A percentile compares a stretch with the other conserved stretches of the same genome.
Conservation (phyloP, 2,888 invertebrate genomes). For the Furcula furcula region DNA sequence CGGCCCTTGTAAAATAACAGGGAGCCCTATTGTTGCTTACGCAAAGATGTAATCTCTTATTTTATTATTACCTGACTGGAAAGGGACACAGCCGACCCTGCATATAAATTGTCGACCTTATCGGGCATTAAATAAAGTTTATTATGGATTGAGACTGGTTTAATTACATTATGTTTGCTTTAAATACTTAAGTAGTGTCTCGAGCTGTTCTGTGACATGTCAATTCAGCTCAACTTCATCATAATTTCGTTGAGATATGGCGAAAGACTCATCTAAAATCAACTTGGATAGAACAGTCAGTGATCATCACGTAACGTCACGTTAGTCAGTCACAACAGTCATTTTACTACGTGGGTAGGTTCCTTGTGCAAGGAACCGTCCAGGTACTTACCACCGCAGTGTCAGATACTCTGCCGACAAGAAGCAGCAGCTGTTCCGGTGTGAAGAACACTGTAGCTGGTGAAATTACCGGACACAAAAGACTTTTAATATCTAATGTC, state of each 20-base stretch:
- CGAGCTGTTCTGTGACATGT: conserved; percentile 30
- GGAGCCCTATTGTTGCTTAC: conserved; percentile 74
- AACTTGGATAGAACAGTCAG: too few species aligned
- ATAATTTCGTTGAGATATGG: conserved; percentile 21
- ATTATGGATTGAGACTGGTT: conserved; percentile 15
- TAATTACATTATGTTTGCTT: conserved; percentile 32
- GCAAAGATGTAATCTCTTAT: conserved; percentile 78
- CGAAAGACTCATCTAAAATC: neutral
- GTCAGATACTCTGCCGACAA: too few species aligned
- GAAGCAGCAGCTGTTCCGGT: too few species aligned
- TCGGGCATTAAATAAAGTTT: conserved; percentile 13
- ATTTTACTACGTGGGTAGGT: too few species aligned
- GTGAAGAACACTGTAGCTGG: too few species aligned
- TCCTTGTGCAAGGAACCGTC: too few species aligned
- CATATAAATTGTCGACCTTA: conserved; percentile 31
- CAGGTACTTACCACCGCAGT: too few species aligned
- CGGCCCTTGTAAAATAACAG: conserved; percentile 61
- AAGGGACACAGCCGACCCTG: conserved; percentile 44
- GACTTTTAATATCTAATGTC: too few species aligned
- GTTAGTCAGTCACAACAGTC: too few species aligned
- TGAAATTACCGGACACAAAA: too few species aligned
- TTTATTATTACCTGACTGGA: conserved; percentile 74
- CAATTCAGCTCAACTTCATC: conserved; percentile 30
- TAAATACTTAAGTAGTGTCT: conserved; percentile 31
- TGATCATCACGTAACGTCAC: too few species aligned